Evolutionary conservation across 64 coral and sea anemone species (phyloP), one percentile per base, ranked within the genome.

Genomic region (Pachyseris speciosa): DNA sequence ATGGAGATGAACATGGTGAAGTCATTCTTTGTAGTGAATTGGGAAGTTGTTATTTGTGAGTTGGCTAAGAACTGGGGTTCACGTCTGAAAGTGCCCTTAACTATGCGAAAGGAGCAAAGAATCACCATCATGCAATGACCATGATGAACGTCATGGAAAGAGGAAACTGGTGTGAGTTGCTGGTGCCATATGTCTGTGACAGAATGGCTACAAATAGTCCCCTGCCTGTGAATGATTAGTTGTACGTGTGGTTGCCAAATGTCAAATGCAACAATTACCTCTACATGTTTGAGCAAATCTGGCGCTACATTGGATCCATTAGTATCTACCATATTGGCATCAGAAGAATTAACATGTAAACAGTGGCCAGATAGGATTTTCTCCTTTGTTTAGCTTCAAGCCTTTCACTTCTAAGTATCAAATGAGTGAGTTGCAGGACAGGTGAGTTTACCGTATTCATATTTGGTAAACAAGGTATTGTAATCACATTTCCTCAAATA

Each of bases 371-470:
- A 33, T 25, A 7, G 77, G 48, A 25, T 81, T 81, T 30, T 47
- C 77, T 8, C 77, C 77, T 20, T 7, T 67, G 63, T 86, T 71
- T 25, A 86, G 84, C 28, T 8, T 47, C 6, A 29, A 72, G 7
- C 84, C 84, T 13, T 86, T 51, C 27, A 72, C 84, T 1, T 86
- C 64, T 4, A 86, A 86, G 44, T 86, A 86, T 44, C 84, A 86
- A 53, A 65, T 86, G 34, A 84, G 55, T 55, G 77, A 81, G 31
- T 20, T 81, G 9, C 77, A 32, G 0, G 77, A 81, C 22, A 81
- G 77, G 77, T 76, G 20, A 30, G 20, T 25, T 7, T n/a, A 17
- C 11, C 12, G 27, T 33, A 30, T 69, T 30, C 6, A 10, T 7
- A 67, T 67, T 26, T 22, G 30, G 20, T 67, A 67, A 22, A 8